phyloP scores from a whole-genome alignment of 2,888 invertebrate species.

The Tanypteryx hageni region DNA sequence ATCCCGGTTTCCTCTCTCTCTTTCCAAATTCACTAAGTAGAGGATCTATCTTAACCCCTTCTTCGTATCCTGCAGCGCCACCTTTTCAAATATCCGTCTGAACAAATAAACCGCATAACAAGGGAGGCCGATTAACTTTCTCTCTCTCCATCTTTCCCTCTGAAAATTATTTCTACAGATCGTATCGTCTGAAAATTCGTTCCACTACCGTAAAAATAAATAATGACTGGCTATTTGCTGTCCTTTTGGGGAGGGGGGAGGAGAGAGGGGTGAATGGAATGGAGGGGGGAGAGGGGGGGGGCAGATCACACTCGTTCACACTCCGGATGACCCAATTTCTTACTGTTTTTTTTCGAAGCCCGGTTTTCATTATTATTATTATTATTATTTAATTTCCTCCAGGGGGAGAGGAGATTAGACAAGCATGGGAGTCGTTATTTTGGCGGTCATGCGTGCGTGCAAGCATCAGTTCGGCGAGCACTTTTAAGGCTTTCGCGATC shows the following conservation, averaged over 20 bases:
- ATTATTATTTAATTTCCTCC: no score
- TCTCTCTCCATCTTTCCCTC: no score
- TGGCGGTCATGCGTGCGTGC: no score
- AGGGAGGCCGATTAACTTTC: not conserved
- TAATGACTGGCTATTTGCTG: not conserved
- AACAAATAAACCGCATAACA: not conserved
- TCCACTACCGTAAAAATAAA: conserved; percentile 1
- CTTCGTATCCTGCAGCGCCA: not conserved
- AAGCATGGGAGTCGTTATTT: no score
- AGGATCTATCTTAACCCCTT: not conserved
- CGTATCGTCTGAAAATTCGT: not conserved
- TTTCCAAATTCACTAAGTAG: not conserved
- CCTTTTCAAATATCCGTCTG: not conserved
- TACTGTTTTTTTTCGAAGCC: no score
- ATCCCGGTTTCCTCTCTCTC: not conserved
- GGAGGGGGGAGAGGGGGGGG: not conserved
- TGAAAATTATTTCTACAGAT: not conserved
- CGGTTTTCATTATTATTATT: no score
- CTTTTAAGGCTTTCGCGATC: no score
- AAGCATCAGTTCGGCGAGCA: no score
- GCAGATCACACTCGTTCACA: no score
- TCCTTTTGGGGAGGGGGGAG: not conserved
- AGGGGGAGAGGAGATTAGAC: no score
- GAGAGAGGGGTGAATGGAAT: no score
- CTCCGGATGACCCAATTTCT: not conserved